phyloP scores from a whole-genome alignment of 2,797 vertebrate genomes.

The Pseudochromis fuscus region DNA sequence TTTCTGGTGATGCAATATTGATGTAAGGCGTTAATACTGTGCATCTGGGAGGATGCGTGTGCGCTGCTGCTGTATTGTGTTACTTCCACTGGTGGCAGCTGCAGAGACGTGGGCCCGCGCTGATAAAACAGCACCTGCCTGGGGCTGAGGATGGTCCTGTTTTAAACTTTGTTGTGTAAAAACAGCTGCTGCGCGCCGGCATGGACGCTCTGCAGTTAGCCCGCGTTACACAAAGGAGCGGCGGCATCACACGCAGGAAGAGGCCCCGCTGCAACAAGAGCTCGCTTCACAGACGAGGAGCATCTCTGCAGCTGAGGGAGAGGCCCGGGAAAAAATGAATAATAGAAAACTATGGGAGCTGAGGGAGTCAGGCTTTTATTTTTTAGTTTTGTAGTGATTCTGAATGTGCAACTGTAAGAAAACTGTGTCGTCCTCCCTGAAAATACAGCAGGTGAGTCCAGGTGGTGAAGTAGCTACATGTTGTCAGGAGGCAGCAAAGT shows the following conservation, averaged over 20 bases:
- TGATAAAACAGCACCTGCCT: conserved; percentile 12
- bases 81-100: conserved; percentile 9
- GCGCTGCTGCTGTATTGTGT: not conserved
- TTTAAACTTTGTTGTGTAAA: conserved; percentile 38
- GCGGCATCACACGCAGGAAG: not conserved
- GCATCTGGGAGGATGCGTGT: conserved; percentile 1
- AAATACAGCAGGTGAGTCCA: not conserved
- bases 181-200: not conserved
- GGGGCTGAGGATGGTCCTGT: not conserved
- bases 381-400: not conserved
- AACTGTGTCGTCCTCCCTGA: too few species aligned
- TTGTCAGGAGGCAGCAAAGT: too few species aligned
- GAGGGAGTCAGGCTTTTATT: not conserved
- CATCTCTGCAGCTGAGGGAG: conserved; percentile 10
- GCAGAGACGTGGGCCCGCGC: not conserved
- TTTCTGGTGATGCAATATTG: conserved; percentile 37
- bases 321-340: conserved; percentile 25
- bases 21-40: conserved; percentile 41
- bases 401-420: not conserved
- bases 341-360: conserved; percentile 23
- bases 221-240: not conserved
- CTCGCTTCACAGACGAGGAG: conserved; percentile 13
- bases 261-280: conserved; percentile 2
- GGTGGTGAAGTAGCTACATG: too few species aligned
- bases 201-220: conserved; percentile 12